Evolutionary conservation across 2,888 invertebrate genomes (phyloP).

Genomic region (Oegoconia quadripuncta): DNA sequence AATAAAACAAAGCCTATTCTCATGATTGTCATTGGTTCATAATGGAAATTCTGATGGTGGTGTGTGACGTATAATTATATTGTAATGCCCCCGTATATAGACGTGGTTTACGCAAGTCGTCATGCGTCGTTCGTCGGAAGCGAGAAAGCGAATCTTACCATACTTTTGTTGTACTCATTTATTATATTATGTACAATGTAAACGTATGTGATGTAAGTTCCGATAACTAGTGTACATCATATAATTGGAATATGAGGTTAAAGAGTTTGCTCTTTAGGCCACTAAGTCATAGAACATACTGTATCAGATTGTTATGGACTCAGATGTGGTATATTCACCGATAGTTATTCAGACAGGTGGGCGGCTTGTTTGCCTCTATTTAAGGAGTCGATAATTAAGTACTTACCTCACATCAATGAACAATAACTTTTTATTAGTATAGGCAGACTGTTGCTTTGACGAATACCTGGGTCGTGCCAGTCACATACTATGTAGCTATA

Average conservation of each 20-base stretch:
- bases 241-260: slow-evolving; percentile 8
- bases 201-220: slow-evolving; percentile 18
- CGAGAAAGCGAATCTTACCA: slow-evolving; percentile 42
- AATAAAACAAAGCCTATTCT: background rate
- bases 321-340: no score
- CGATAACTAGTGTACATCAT: slow-evolving; percentile 12
- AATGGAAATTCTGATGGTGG: slow-evolving; percentile 23
- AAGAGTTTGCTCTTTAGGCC: background rate
- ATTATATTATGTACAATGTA: slow-evolving; percentile 14
- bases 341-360: no score
- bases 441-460: no score
- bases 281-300: no score
- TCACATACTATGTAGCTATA: no score
- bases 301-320: no score
- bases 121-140: slow-evolving; percentile 38
- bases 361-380: background rate
- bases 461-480: background rate
- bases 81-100: slow-evolving; percentile 17
- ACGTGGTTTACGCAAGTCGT: slow-evolving; percentile 38
- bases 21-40: slow-evolving; percentile 3
- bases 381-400: no score
- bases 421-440: no score
- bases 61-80: slow-evolving; percentile 26
- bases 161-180: slow-evolving; percentile 21
- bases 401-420: no score